These are phyloP conservation scores for Eclectus roratus DNA, from an alignment of 2,113 vertebrate species.

Conservation along the genomic window DNA sequence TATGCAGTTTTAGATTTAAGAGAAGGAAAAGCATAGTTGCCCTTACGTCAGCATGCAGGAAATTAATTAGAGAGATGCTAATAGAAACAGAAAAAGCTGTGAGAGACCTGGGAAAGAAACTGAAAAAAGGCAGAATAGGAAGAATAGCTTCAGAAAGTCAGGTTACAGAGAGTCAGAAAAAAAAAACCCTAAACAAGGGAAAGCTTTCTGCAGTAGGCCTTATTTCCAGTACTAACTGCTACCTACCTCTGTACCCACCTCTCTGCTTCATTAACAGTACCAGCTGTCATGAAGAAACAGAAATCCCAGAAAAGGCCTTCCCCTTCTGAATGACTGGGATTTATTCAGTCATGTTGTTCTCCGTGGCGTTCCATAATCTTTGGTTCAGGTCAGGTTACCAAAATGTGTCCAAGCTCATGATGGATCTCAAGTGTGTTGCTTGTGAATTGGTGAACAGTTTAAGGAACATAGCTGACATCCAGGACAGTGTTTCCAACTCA, in stretches of 20 bases:
- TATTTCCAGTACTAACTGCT: neutral
- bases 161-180: neutral
- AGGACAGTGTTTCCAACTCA: neutral
- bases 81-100: neutral
- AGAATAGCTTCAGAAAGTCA: neutral
- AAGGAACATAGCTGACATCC: neutral
- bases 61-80: neutral
- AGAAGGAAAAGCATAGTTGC: neutral
- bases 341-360: neutral
- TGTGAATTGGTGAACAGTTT: neutral
- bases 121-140: neutral
- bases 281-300: neutral
- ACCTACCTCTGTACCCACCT: neutral
- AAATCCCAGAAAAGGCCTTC: neutral
- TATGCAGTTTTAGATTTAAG: neutral
- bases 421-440: neutral
- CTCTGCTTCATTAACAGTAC: neutral
- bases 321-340: neutral
- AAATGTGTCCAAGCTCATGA: neutral
- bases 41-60: neutral
- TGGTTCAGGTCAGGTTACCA: neutral
- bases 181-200: neutral
- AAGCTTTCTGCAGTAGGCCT: neutral
- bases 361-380: neutral
- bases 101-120: neutral